Percentiles rank a stretch among this genome's conserved stretches.
These are phyloP conservation scores for Fundulus diaphanus DNA, from an alignment of 2,797 vertebrate species.

Conservation along the genomic window DNA sequence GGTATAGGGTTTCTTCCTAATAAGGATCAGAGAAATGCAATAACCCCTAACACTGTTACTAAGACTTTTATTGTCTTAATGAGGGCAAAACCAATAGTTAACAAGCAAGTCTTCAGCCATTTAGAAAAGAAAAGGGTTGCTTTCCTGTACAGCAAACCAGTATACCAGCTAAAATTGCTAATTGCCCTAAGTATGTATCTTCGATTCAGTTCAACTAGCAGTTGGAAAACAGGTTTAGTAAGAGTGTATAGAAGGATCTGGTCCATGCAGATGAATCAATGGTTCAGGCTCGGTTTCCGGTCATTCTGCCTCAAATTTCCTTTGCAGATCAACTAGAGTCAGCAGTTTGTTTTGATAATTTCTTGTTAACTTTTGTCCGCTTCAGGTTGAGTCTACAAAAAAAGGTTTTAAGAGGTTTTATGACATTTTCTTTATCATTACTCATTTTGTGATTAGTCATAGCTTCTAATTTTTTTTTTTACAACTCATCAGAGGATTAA, in stretches of 20 bases:
- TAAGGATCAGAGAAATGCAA: not conserved
- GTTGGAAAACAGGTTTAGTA: not conserved
- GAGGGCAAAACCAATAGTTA: not conserved
- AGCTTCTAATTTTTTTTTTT: too few relatives aligned
- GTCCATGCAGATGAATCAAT: not conserved
- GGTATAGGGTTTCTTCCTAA: not conserved
- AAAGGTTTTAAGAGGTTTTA: not conserved
- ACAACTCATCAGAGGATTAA: not conserved
- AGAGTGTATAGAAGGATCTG: not conserved
- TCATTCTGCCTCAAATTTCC: not conserved
- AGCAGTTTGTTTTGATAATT: not conserved
- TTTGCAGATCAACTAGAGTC: not conserved
- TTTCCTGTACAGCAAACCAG: not conserved
- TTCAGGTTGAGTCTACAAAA: not conserved
- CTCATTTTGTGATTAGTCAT: not conserved
- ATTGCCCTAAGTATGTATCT: not conserved
- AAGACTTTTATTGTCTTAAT: not conserved
- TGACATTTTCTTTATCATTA: not conserved
- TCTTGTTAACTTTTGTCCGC: not conserved
- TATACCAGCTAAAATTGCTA: not conserved
- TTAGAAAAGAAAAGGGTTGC: not conserved
- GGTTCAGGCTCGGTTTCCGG: not conserved
- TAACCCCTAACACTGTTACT: not conserved
- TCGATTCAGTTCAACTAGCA: not conserved
- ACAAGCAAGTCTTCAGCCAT: not conserved